These are phyloP conservation scores for Ichneumoninae sp. DNA, from an alignment of 2,888 invertebrate genomes.

Conservation along the genomic window DNA sequence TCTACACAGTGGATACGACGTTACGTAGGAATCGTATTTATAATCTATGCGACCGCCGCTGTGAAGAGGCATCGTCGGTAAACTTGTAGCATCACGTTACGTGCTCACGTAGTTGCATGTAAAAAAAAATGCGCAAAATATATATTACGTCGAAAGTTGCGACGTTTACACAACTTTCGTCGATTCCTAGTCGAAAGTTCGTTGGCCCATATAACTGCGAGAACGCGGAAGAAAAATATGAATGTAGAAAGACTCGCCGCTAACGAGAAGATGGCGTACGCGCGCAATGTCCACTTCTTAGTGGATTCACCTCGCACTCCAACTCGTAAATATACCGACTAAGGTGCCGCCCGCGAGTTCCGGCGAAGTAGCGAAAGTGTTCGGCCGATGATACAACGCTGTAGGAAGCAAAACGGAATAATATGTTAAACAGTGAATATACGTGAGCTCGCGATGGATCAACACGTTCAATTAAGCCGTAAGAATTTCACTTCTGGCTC, in stretches of 20 bases:
- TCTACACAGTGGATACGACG: constrained; percentile 9
- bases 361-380: constrained; percentile 24
- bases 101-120: constrained; percentile 9
- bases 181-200: neutral
- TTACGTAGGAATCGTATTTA: constrained; percentile 24
- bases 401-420: constrained; percentile 26
- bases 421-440: constrained; percentile 26
- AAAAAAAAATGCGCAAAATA: neutral
- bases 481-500: constrained; percentile 79
- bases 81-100: constrained; percentile 3
- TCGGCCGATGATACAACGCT: constrained; percentile 16
- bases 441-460: constrained; percentile 42
- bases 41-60: constrained; percentile 4
- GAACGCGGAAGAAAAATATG: neutral
- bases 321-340: neutral
- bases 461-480: constrained; percentile 42
- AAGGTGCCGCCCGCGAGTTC: neutral
- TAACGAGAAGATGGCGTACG: neutral
- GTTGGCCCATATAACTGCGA: neutral
- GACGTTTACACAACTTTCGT: neutral
- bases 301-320: neutral
- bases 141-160: neutral
- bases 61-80: neutral
- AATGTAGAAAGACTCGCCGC: neutral
- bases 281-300: neutral